phyloP scores from a whole-genome alignment of 2,888 invertebrate genomes.

The Calliphora vomitoria region DNA sequence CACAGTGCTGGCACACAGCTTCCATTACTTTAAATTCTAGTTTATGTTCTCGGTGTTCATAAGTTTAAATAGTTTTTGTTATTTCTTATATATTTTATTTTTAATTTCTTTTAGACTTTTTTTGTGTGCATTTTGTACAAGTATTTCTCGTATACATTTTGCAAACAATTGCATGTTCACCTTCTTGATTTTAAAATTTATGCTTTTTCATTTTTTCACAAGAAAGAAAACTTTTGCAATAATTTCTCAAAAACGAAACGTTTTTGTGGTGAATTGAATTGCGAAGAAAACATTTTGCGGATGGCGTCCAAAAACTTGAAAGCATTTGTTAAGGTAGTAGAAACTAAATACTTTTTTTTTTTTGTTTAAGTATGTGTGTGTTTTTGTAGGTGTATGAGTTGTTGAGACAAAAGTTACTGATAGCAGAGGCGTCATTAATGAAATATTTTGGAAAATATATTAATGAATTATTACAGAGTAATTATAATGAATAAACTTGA shows the following conservation, averaged over 20 bases:
- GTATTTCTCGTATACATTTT: conserved; percentile 44
- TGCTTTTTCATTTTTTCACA: conserved; percentile 80
- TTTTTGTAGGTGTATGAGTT: not conserved
- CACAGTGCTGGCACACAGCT: not conserved
- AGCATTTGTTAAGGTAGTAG: conserved; percentile 62
- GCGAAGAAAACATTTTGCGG: conserved; percentile 83
- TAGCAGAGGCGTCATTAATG: not conserved
- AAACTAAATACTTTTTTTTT: conserved; percentile 31
- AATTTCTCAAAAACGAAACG: conserved; percentile 81
- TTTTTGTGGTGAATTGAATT: conserved; percentile 83
- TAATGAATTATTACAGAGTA: too few species aligned
- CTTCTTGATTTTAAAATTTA: conserved; percentile 79
- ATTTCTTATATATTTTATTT: conserved; percentile 41
- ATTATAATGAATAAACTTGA: too few species aligned
- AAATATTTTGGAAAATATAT: not conserved
- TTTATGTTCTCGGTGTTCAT: conserved; percentile 39
- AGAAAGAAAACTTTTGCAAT: conserved; percentile 82
- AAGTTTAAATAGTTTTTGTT: conserved; percentile 59
- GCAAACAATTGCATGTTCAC: conserved; percentile 65
- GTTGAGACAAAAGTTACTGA: conserved; percentile 9
- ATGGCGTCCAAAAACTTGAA: conserved; percentile 83
- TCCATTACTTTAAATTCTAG: conserved; percentile 28
- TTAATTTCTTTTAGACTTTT: conserved; percentile 46
- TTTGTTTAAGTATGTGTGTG: not conserved
- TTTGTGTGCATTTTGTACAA: not conserved